Percentiles rank a stretch among this genome's conserved stretches.
Evolutionary conservation across 2,113 vertebrate genomes (phyloP).

Genomic region (Dromaius novaehollandiae): DNA sequence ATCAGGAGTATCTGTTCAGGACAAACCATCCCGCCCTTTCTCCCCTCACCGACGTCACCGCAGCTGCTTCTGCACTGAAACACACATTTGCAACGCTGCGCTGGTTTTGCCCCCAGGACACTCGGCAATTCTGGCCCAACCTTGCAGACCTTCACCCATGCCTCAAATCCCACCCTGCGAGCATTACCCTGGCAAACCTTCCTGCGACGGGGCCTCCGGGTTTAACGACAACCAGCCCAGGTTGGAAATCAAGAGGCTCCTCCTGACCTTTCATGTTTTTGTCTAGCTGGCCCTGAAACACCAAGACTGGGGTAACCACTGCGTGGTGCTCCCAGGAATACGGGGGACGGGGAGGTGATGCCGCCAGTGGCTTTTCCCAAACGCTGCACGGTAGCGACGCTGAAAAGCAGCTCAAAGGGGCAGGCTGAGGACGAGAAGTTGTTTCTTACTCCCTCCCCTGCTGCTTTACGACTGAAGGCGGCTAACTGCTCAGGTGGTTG

Average conservation of each 20-base stretch:
- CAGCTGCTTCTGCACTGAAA: background rate
- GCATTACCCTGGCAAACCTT: background rate
- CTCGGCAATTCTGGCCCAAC: background rate
- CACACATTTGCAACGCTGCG: rapidly evolving
- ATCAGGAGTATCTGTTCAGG: background rate
- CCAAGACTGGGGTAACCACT: background rate
- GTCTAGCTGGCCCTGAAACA: background rate
- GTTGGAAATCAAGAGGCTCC: background rate
- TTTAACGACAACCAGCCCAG: background rate
- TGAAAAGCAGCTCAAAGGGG: background rate
- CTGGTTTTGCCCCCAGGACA: background rate
- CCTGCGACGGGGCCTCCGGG: background rate
- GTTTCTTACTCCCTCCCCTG: background rate
- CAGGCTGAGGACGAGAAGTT: background rate
- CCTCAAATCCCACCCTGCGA: background rate
- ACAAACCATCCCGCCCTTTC: background rate
- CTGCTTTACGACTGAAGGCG: background rate
- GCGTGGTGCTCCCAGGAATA: background rate
- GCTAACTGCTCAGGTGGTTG: background rate
- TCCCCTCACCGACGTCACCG: rapidly evolving
- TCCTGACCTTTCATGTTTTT: background rate
- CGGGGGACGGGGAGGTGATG: background rate
- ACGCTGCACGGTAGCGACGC: too few relatives aligned
- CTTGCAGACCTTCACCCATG: background rate
- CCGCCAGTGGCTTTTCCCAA: background rate